Base-by-base conservation (phyloP, 1,140 invertebrate species). In the Drosophila pseudoananassae region DNA sequence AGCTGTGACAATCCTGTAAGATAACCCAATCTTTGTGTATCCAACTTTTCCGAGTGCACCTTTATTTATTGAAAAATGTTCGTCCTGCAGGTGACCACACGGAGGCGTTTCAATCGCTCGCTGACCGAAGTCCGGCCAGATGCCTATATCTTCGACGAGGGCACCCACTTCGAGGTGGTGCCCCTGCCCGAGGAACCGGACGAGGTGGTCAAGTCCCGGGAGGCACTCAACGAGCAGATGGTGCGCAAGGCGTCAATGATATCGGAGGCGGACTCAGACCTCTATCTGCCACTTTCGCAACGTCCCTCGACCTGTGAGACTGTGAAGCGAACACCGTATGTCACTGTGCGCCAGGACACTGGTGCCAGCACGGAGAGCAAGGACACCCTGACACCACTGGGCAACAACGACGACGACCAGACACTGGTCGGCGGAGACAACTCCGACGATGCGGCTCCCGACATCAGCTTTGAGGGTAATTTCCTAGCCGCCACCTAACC, bases 101-200 rank as follows among this genome's bases (percentile, higher is more conserved):
- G 94, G 6, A 92, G 93, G 17, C 92, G 92, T 60, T 92, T 95
- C 4, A 92, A 94, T 31, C 91, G 94, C 33, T 95, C 95, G 3
- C 83, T 95, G 36, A 95, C 95, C 0, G 95, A 96, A 77, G 94
- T 94, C 15, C 91, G 94, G 8, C 93, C 93, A 10, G 94, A 94
- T 56, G 93, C 93, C 15, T 93, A 93, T 55, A 93, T 93, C 33
- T 92, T 93, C 63, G 93, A 94, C 72, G 93, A 94, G 68, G 92
- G 93, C 47, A 92, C 93, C 33, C 93, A 94, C 71, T 93, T 93
- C 71, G 92, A 93, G 72, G 92, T 93, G 60, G 89, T 93, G 27
- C 91, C 92, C 14, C 80, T 92, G 45, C 92, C 93, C 47, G 93
- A 93, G 59, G 93, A 93, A 36, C 80, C 90, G 36, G 92, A 93